Evolutionary conservation across 2,888 invertebrate genomes (phyloP).

Genomic region (Ophion obscuratus): DNA sequence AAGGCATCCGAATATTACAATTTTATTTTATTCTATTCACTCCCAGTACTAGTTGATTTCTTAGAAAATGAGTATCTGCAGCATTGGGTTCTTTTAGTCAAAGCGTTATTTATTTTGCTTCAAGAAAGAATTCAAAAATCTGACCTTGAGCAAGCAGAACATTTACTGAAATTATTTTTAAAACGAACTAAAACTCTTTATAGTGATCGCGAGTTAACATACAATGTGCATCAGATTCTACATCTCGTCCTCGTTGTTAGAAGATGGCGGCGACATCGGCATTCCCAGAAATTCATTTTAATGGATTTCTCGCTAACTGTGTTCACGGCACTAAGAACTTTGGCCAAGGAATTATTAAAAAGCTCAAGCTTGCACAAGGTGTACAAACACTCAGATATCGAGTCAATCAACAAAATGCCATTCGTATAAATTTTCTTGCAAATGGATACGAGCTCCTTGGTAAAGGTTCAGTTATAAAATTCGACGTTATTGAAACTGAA

Average conservation of each 20-base stretch:
- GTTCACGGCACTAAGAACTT: constrained; percentile 67
- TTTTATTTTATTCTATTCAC: constrained; percentile 42
- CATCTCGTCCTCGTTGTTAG: constrained; percentile 67
- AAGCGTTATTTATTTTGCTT: constrained; percentile 63
- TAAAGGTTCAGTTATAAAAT: background rate
- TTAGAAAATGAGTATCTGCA: constrained; percentile 66
- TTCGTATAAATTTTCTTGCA: background rate
- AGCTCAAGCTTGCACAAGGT: constrained; percentile 65
- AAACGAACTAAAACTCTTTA: constrained; percentile 49
- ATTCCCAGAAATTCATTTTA: constrained; percentile 69
- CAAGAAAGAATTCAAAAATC: constrained; percentile 42
- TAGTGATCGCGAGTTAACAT: constrained; percentile 62
- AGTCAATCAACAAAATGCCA: background rate
- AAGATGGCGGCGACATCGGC: constrained; percentile 71
- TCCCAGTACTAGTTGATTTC: constrained; percentile 55
- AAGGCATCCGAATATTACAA: constrained; percentile 66
- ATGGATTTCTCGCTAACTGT: constrained; percentile 66
- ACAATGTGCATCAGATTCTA: constrained; percentile 70
- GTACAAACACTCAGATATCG: constrained; percentile 56
- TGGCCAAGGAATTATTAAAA: constrained; percentile 65
- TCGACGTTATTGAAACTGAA: constrained; percentile 19
- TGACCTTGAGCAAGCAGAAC: constrained; percentile 62
- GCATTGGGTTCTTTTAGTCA: constrained; percentile 70
- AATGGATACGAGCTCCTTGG: constrained; percentile 22
- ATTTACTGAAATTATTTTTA: constrained; percentile 68